phyloP scores from a whole-genome alignment of 1,140 invertebrate species.

The Zophobas atratus region DNA sequence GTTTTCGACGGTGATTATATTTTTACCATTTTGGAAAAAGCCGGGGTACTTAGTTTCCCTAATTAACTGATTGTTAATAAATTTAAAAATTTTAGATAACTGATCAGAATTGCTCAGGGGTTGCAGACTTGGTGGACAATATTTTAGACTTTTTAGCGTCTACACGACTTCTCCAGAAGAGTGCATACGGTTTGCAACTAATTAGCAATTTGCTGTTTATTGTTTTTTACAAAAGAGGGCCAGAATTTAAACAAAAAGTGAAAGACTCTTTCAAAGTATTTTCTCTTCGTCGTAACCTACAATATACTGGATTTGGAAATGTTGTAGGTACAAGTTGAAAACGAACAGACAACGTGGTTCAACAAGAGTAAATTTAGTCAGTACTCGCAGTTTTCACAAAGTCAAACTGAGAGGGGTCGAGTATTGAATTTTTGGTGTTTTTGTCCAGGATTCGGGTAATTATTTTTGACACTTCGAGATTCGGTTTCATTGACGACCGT shows the following conservation, averaged over 20 bases:
- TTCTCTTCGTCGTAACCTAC: conserved; percentile 27
- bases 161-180: conserved; percentile 77
- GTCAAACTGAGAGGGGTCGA: conserved; percentile 73
- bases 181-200: conserved; percentile 81
- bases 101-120: conserved; percentile 53
- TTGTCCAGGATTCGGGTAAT: conserved; percentile 89
- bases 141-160: conserved; percentile 84
- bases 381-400: conserved; percentile 73
- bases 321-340: conserved; percentile 74
- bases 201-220: conserved; percentile 82
- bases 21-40: conserved; percentile 81
- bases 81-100: conserved; percentile 58
- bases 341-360: conserved; percentile 68
- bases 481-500: too few relatives aligned
- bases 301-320: neutral
- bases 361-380: neutral
- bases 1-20: conserved; percentile 84
- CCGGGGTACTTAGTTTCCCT: conserved; percentile 66
- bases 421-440: conserved; percentile 97
- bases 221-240: conserved; percentile 74
- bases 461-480: neutral
- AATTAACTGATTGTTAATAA: conserved; percentile 18
- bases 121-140: conserved; percentile 82
- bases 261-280: conserved; percentile 81
- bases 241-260: conserved; percentile 75